phyloP scores from a whole-genome alignment of 2,797 vertebrate species.

The Danio kyathit region DNA sequence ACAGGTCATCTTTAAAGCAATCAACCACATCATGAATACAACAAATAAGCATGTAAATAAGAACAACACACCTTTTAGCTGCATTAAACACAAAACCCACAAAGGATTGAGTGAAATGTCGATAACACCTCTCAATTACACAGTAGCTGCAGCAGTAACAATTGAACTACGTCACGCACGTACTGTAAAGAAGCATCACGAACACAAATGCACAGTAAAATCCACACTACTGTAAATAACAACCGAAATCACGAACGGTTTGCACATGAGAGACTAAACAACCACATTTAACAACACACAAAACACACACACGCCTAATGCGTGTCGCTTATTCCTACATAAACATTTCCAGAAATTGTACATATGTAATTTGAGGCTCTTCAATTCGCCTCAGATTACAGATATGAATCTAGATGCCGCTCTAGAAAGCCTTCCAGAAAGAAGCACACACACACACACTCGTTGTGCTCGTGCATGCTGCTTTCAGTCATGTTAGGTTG shows the following conservation, averaged over 20 bases:
- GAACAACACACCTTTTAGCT: not conserved
- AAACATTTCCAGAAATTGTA: slow-evolving; percentile 3
- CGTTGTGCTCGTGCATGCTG: slow-evolving; percentile 27
- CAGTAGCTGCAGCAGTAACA: not conserved
- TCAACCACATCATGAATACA: not conserved
- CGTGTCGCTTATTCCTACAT: slow-evolving; percentile 19
- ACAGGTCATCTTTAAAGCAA: not conserved
- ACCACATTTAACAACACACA: not conserved
- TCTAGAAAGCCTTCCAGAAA: not conserved
- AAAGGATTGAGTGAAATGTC: not conserved
- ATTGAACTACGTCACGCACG: not conserved
- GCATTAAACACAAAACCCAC: not conserved
- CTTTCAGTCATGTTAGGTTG: slow-evolving; percentile 45
- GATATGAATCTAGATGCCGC: slow-evolving; percentile 11
- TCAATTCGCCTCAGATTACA: slow-evolving; percentile 1
- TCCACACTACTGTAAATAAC: not conserved
- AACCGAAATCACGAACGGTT: not conserved
- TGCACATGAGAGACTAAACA: not conserved
- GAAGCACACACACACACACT: not conserved
- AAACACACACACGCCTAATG: not conserved
- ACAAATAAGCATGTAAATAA: not conserved
- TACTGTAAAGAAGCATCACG: not conserved
- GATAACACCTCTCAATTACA: not conserved
- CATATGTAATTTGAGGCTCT: slow-evolving; percentile 1
- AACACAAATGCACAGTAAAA: not conserved